Evolutionary conservation across 2,113 vertebrate genomes (phyloP), one percentile per base, ranked within the genome.

Genomic region (Aspidoscelis tigris): DNA sequence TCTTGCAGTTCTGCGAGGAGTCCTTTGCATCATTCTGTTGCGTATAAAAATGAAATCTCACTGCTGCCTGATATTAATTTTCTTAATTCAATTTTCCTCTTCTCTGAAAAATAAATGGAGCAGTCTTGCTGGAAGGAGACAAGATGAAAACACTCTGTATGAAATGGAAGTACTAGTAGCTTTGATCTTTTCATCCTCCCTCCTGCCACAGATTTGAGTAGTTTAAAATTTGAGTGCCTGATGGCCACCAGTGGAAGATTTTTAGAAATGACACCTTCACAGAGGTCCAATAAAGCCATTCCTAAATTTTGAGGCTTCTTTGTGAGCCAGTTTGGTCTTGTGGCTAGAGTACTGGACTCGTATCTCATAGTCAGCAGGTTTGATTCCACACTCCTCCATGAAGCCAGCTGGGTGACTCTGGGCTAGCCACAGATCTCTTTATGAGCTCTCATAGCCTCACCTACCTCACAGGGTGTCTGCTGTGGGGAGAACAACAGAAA

Each of bases 241-340:
- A 70, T 39, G 12, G n/a, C 9, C 12, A 73, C 22, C 58, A 66
- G 7, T 73, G 58, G 41, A 53, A 82, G 20, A 47, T 1, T 2
- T 69, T 2, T 22, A 1, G 1, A 10, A 33, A 2, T 0, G 0
- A 47, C 20, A 71, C n/a, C 6, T 43, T 16, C 2, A 65, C 0
- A 0, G 4, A 1, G 20, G 14, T 24, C 41, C 47, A 3, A 10
- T 44, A 24, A 66, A 68, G 18, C 58, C 58, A 70, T 70, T 39
- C 2, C 0, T 73, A 2, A 33, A 6, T 0, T n/a, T n/a, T 0
- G 70, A 41, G 6, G 0, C 41, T 84, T 11, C 64, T 87, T 22
- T 4, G 0, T 33, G 33, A 33, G 33, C 33, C 33, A 33, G 33
- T 33, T 33, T 33, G 33, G 33, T 33, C 33, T 33, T 33, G 33